A percentile compares a stretch with the other conserved stretches of the same genome.
phyloP scores from a whole-genome alignment of 2,797 vertebrate genomes.

The Gallinago stenura region DNA sequence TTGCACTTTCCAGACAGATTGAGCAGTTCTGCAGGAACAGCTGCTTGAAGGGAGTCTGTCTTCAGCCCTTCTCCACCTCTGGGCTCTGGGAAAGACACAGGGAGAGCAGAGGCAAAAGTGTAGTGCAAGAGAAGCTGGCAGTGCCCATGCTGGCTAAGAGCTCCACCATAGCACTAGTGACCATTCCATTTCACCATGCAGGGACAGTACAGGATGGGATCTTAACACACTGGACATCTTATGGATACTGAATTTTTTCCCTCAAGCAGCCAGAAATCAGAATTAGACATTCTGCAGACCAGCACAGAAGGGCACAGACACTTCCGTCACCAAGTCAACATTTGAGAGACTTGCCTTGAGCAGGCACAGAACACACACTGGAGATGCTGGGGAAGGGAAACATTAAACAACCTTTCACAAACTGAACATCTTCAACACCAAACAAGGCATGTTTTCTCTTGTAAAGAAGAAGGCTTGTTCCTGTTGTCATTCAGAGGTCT shows the following conservation, averaged over 20 bases:
- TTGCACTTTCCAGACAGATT: neutral
- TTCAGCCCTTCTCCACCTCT: neutral
- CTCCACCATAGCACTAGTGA: neutral
- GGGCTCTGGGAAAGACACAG: neutral
- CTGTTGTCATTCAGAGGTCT: neutral
- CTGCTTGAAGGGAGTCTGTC: neutral
- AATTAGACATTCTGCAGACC: neutral
- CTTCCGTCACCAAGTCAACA: neutral
- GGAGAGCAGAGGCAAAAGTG: neutral
- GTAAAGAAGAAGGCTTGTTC: neutral
- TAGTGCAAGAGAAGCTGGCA: neutral
- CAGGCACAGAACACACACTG: neutral
- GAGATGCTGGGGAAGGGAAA: neutral
- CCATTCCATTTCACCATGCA: neutral
- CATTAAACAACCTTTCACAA: neutral
- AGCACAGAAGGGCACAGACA: neutral
- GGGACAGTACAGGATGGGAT: neutral
- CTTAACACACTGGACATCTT: neutral
- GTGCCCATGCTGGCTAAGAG: neutral
- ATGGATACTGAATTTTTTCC: neutral
- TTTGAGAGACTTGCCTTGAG: neutral
- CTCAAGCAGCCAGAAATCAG: neutral
- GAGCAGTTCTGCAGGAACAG: fast-evolving
- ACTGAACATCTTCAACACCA: neutral
- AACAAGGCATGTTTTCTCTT: neutral